phyloP scores from a whole-genome alignment of 2,113 vertebrate species.

The Ginglymostoma cirratum region DNA sequence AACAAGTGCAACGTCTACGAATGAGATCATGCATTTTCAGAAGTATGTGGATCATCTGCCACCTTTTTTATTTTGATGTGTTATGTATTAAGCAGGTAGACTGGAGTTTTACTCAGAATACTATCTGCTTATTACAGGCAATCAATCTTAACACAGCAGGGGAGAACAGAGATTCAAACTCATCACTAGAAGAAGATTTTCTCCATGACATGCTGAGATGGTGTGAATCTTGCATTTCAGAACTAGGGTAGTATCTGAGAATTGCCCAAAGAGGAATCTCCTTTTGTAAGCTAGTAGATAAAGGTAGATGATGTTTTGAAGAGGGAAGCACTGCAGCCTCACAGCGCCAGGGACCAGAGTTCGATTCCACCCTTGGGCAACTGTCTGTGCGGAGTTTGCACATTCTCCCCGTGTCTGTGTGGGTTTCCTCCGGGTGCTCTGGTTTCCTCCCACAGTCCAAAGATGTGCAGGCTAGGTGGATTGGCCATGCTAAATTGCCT shows the following conservation, averaged over 20 bases:
- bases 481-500: too few species aligned
- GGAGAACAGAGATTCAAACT: background rate
- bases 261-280: background rate
- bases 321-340: too few species aligned
- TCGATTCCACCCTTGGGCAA: too few species aligned
- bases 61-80: slow-evolving; percentile 29
- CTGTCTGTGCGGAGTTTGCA: too few species aligned
- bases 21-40: background rate
- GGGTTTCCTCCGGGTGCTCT: too few species aligned
- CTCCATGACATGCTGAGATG: background rate
- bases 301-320: background rate
- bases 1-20: background rate
- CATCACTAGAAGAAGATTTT: background rate
- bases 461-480: too few species aligned
- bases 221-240: background rate
- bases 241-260: too few species aligned
- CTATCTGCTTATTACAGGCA: slow-evolving; percentile 12
- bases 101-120: background rate
- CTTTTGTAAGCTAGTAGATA: background rate
- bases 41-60: background rate
- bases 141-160: slow-evolving; percentile 34
- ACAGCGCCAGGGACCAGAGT: too few species aligned
- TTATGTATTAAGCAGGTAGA: slow-evolving; percentile 28
- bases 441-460: too few species aligned
- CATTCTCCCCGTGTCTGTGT: too few species aligned